phyloP scores from a whole-genome alignment of 2,888 invertebrate genomes.

The Lithophane semibrunnea region DNA sequence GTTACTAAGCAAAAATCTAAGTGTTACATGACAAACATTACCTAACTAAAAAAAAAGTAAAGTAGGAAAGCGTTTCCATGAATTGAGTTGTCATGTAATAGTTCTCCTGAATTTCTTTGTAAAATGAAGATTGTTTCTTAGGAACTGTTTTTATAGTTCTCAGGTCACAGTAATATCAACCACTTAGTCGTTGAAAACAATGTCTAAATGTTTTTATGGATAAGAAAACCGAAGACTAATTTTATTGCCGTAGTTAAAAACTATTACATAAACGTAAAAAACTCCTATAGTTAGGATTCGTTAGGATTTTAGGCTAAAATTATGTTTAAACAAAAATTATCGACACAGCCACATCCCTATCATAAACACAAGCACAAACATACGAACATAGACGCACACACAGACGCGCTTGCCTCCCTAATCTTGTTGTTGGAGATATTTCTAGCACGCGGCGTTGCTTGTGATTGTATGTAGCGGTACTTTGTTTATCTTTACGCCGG shows the following conservation, averaged over 20 bases:
- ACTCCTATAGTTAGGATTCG: too few species aligned
- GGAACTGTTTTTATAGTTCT: conserved; percentile 7
- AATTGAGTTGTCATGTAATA: conserved; percentile 3
- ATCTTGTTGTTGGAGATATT: conserved; percentile 63
- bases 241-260: too few species aligned
- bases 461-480: conserved; percentile 34
- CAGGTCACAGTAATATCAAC: neutral
- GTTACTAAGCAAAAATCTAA: neutral
- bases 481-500: conserved; percentile 42
- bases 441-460: conserved; percentile 41
- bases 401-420: conserved; percentile 54
- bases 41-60: neutral
- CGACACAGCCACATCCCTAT: conserved; percentile 53
- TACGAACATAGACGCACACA: conserved; percentile 53
- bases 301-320: neutral
- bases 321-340: conserved; percentile 6
- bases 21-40: neutral
- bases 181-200: neutral
- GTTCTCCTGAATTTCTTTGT: conserved; percentile 11
- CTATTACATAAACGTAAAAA: too few species aligned
- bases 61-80: neutral
- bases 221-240: neutral
- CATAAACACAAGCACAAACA: conserved; percentile 35
- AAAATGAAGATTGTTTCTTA: conserved; percentile 7
- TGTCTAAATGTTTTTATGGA: neutral